These are phyloP conservation scores for Sarcophaga rosellei DNA, from an alignment of 2,888 invertebrate genomes.

Conservation along the genomic window DNA sequence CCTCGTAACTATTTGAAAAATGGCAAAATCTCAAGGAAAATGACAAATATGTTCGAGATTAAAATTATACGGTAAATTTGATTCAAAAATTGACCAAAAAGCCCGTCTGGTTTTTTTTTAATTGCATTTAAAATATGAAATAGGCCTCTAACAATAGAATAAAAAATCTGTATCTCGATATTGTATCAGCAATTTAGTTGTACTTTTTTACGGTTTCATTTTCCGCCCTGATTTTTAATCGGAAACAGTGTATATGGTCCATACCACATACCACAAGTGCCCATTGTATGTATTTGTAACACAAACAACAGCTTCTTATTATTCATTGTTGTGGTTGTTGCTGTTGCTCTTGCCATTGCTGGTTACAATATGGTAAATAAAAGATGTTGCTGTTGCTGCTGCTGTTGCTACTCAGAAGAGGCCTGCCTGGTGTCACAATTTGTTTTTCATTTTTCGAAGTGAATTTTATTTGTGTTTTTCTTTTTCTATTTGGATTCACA, in stretches of 20 bases:
- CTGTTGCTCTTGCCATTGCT: slow-evolving; percentile 5
- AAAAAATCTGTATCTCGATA: too few species aligned
- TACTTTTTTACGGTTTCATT: too few species aligned
- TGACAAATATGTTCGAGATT: too few species aligned
- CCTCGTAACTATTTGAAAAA: too few species aligned
- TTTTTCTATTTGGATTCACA: neutral
- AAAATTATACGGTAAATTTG: too few species aligned
- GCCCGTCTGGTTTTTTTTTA: too few species aligned
- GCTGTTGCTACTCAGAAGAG: slow-evolving; percentile 4
- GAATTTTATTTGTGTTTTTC: neutral
- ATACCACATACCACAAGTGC: neutral
- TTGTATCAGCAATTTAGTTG: too few species aligned
- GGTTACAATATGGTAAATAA: slow-evolving; percentile 33
- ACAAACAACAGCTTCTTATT: slow-evolving; percentile 17
- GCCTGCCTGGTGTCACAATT: slow-evolving; percentile 11
- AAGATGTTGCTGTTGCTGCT: neutral
- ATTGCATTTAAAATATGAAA: too few species aligned
- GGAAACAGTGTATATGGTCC: neutral
- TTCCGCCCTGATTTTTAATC: neutral
- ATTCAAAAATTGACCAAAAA: too few species aligned
- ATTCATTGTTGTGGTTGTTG: neutral
- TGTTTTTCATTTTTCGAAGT: neutral
- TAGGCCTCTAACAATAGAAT: too few species aligned
- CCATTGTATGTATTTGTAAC: neutral
- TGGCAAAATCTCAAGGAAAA: too few species aligned